phyloP scores from a whole-genome alignment of 2,888 invertebrate genomes.

The Cremastobaeus sp. region DNA sequence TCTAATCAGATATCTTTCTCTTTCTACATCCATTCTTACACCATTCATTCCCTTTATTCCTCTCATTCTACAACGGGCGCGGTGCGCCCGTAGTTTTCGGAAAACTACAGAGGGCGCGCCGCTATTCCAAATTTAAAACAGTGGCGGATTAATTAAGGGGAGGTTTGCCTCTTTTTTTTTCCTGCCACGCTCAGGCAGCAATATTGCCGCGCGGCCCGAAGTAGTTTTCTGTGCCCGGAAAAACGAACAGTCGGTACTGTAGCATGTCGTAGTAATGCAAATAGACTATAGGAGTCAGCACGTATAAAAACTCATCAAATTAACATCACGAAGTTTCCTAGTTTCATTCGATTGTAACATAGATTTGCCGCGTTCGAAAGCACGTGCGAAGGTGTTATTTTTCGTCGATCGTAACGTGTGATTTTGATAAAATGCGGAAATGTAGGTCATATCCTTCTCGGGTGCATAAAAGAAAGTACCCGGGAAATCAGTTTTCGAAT shows the following conservation, averaged over 20 bases:
- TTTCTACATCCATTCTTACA: no score
- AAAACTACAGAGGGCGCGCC: no score
- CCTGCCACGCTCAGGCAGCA: constrained; percentile 11
- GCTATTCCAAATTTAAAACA: no score
- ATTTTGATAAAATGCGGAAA: constrained; percentile 17
- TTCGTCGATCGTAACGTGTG: neutral
- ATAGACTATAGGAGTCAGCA: constrained; percentile 8
- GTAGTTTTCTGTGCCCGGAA: constrained; percentile 14
- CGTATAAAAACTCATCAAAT: no score
- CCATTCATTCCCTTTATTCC: no score
- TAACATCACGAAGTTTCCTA: neutral
- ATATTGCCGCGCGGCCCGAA: constrained; percentile 5
- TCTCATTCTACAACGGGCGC: no score
- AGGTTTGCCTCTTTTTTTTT: constrained; percentile 8
- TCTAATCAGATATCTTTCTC: no score
- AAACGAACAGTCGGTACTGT: constrained; percentile 1
- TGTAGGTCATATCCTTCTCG: constrained; percentile 1
- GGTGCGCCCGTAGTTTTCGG: no score
- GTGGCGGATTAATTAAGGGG: no score
- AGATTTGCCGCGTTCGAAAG: neutral
- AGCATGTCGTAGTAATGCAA: constrained; percentile 2
- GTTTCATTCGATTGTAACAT: neutral
- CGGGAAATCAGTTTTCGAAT: no score
- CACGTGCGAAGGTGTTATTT: constrained; percentile 14
- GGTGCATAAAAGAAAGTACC: constrained; percentile 2